A percentile compares a stretch with the other conserved stretches of the same genome.
Conservation (phyloP, 1,140 invertebrate species). For the Heliconius nattereri region DNA sequence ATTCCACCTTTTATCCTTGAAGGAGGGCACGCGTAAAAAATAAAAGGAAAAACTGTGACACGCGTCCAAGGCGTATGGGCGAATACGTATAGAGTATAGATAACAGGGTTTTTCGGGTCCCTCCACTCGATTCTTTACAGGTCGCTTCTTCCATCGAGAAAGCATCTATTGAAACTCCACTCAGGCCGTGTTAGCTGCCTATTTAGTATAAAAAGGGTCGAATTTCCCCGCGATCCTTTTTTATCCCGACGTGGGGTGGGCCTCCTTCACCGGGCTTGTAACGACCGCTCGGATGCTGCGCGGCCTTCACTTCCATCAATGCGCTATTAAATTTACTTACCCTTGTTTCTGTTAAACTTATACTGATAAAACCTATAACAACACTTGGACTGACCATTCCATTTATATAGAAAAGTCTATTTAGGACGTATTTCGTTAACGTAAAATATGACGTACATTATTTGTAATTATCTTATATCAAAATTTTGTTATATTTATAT, state of each 20-base stretch:
- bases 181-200: slow-evolving; percentile 80
- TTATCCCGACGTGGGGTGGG: slow-evolving; percentile 66
- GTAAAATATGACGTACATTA: background rate
- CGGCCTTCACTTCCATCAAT: slow-evolving; percentile 26
- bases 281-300: slow-evolving; percentile 18
- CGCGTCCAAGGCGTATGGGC: slow-evolving; percentile 42
- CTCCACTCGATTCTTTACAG: slow-evolving; percentile 74
- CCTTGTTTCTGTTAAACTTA: slow-evolving; percentile 36
- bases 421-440: background rate
- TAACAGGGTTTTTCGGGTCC: slow-evolving; percentile 60
- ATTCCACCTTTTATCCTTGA: slow-evolving; percentile 75
- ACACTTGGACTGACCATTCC: background rate
- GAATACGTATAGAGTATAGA: slow-evolving; percentile 45
- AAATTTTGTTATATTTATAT: no score
- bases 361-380: slow-evolving; percentile 17
- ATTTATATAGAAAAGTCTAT: background rate
- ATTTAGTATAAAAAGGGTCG: slow-evolving; percentile 81
- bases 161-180: slow-evolving; percentile 81
- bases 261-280: slow-evolving; percentile 41
- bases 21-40: slow-evolving; percentile 75
- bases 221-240: slow-evolving; percentile 76
- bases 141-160: slow-evolving; percentile 77
- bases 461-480: no score
- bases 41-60: slow-evolving; percentile 76
- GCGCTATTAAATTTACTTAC: slow-evolving; percentile 35